Evolutionary conservation across 2,113 vertebrate species (phyloP), one percentile per base, ranked within the genome.

Genomic region (Stercorarius parasiticus): DNA sequence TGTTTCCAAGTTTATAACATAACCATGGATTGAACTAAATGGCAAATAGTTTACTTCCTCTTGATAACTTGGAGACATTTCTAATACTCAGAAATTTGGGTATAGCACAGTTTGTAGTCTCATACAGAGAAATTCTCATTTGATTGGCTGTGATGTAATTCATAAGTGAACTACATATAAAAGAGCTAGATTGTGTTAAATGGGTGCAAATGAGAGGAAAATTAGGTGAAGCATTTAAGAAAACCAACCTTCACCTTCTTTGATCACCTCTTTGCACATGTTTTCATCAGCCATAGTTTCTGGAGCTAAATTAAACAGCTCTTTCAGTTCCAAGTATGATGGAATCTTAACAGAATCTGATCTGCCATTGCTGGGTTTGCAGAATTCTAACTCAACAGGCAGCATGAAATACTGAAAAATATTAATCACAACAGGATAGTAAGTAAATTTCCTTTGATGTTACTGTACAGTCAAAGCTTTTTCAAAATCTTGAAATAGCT

Each of bases 371-470:
- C 72, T 43, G 66, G 69, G 16, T 86, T 86, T 82, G 85, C 67
- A n/a, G 11, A 87, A 95, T 82, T 97, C 87, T 90, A 83, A 91
- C 10, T 82, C 80, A 92, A 93, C 5, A 83, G 93, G 88, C 65
- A 98, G 92, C 93, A 90, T 16, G 73, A 96, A 90, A 70, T 95
- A 67, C 98, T 98, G 89, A 92, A 97, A 98, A 96, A 92, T 38
- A 90, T 94, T 32, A 90, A 72, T 72, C 42, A 82, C 61, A 86
- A 78, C 29, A 95, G 12, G 86, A 80, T 6, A 3, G 9, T 6
- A 69, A 70, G 34, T 74, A 79, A 82, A 40, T 65, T 55, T 69
- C 30, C 10, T 81, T 89, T 87, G 21, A 67, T 49, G 9, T 40
- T 59, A 65, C 18, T 83, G 9, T 40, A 59, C 9, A 67, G 27